phyloP scores from a whole-genome alignment of 2,888 invertebrate species.

The Protonemura montana region DNA sequence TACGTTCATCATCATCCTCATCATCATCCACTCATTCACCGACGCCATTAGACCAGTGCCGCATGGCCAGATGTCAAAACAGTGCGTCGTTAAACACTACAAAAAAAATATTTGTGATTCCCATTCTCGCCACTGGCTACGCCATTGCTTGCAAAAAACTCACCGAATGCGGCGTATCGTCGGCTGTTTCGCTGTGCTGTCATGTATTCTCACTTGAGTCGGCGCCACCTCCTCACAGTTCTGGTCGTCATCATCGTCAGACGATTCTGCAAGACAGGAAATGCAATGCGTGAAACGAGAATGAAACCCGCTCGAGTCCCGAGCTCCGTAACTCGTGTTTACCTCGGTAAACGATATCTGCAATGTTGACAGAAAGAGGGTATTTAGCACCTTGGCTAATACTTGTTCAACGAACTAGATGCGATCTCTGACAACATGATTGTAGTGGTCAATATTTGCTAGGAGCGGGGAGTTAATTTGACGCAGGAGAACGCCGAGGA shows the following conservation, averaged over 20 bases:
- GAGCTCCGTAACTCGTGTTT: too few relatives aligned
- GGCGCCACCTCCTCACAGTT: conserved; percentile 77
- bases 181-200: conserved; percentile 71
- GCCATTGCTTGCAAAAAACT: too few relatives aligned
- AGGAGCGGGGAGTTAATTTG: neutral
- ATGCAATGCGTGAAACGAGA: neutral
- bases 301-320: neutral
- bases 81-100: too few relatives aligned
- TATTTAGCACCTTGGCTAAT: neutral
- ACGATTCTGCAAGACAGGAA: conserved; percentile 4
- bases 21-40: too few relatives aligned
- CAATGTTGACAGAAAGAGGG: neutral
- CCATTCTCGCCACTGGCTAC: too few relatives aligned
- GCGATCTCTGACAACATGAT: neutral
- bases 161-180: conserved; percentile 47
- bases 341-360: neutral
- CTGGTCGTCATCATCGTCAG: conserved; percentile 57
- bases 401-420: neutral
- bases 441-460: neutral
- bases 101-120: too few relatives aligned
- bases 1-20: too few relatives aligned
- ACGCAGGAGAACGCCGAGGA: neutral
- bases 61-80: too few relatives aligned
- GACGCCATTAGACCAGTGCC: too few relatives aligned
- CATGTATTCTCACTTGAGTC: conserved; percentile 80